Evolutionary conservation across 2,113 vertebrate genomes (phyloP).

Genomic region (Sisor rabdophorus): DNA sequence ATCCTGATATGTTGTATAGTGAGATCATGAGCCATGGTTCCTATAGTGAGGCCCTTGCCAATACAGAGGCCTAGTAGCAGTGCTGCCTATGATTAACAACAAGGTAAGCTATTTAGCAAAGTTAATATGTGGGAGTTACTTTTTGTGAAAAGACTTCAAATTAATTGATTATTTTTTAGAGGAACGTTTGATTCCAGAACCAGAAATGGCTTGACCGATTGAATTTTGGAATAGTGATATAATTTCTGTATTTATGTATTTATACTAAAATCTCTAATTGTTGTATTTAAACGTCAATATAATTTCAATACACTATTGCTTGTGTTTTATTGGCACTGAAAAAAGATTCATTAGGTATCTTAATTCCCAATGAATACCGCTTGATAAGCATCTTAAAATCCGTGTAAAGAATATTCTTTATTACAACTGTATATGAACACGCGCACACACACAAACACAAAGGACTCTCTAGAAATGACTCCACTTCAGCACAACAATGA

Average conservation of each 20-base stretch:
- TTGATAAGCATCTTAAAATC: conserved; percentile 3
- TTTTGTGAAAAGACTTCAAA: neutral
- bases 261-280: no score
- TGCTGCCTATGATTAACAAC: neutral
- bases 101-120: neutral
- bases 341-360: neutral
- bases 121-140: neutral
- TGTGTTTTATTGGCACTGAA: no score
- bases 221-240: neutral
- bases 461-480: conserved; percentile 33
- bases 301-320: no score
- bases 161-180: neutral
- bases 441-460: conserved; percentile 23
- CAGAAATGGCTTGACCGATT: neutral
- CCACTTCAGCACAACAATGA: conserved; percentile 45
- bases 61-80: no score
- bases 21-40: no score
- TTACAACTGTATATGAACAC: conserved; percentile 1
- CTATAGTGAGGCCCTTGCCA: no score
- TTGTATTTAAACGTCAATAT: no score
- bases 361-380: conserved; percentile 2
- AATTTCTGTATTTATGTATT: no score
- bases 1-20: no score
- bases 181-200: neutral
- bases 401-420: conserved; percentile 2